Evolutionary conservation across 23 tunicate species (phyloP).

Genomic region (Clavelina lepadiformis): DNA sequence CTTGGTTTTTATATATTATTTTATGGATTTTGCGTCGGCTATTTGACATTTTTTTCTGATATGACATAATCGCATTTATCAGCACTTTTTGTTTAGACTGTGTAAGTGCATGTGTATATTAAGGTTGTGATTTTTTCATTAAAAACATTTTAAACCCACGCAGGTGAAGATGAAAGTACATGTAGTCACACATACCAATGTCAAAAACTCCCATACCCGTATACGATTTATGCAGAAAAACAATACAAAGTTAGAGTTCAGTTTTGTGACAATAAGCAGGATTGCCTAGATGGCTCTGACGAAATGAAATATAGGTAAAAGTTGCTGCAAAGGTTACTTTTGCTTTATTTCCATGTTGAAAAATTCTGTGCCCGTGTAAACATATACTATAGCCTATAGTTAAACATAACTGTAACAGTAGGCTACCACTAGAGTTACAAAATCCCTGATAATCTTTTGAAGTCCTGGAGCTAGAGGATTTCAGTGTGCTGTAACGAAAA

Average conservation of each 20-base stretch:
- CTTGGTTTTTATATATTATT: no score
- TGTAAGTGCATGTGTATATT: no score
- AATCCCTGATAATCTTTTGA: not conserved
- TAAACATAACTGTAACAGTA: no score
- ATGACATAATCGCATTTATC: no score
- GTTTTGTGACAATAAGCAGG: slow-evolving; percentile 46
- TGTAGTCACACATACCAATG: slow-evolving; percentile 50
- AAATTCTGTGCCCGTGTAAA: no score
- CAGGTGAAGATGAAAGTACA: slow-evolving; percentile 69
- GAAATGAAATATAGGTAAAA: slow-evolving; percentile 40
- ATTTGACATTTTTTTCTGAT: no score
- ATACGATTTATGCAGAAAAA: no score
- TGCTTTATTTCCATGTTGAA: not conserved
- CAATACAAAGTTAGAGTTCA: slow-evolving; percentile 15
- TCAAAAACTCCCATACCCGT: slow-evolving; percentile 4
- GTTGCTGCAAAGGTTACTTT: not conserved
- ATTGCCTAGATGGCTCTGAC: slow-evolving; percentile 41
- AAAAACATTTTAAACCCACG: no score
- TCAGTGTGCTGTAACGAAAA: slow-evolving; percentile 56
- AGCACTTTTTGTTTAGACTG: no score
- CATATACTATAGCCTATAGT: no score
- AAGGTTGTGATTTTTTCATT: no score
- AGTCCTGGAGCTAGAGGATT: slow-evolving; percentile 42
- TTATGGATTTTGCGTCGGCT: no score
- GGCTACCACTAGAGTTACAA: not conserved